phyloP scores from a whole-genome alignment of 2,113 vertebrate genomes.

The Onychostoma macrolepis region DNA sequence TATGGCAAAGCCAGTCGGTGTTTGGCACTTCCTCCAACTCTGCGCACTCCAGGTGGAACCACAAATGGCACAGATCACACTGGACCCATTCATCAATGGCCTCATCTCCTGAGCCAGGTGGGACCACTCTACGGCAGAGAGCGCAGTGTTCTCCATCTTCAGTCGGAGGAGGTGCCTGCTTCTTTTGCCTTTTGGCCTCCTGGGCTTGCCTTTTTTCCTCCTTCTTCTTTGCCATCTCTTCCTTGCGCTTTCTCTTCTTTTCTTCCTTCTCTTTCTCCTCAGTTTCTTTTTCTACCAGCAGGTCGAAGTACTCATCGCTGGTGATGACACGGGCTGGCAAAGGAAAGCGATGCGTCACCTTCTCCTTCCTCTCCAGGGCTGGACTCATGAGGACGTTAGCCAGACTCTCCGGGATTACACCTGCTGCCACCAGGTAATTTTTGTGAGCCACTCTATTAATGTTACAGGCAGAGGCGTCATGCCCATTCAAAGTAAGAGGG shows the following conservation, averaged over 20 bases:
- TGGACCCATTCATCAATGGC: no score
- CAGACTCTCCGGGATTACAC: background rate
- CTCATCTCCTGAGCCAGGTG: no score
- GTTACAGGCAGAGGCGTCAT: no score
- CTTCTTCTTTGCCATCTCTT: background rate
- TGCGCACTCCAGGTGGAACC: no score
- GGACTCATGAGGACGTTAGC: background rate
- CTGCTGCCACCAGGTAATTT: background rate
- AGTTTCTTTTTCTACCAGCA: no score
- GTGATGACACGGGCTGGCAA: background rate
- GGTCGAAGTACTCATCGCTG: background rate
- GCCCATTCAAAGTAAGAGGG: no score
- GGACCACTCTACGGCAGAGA: background rate
- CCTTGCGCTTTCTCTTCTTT: background rate
- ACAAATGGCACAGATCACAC: no score
- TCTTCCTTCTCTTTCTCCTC: background rate
- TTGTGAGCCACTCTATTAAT: background rate
- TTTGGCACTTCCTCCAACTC: no score
- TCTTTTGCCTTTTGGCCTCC: background rate
- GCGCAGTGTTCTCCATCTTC: background rate
- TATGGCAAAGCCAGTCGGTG: no score
- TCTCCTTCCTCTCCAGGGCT: background rate
- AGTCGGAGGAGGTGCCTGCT: background rate
- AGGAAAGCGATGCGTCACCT: background rate
- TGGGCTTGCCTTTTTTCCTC: background rate